Evolutionary conservation across 2,797 vertebrate species (phyloP), one percentile per base, ranked within the genome.

Genomic region (Pseudochromis fuscus): DNA sequence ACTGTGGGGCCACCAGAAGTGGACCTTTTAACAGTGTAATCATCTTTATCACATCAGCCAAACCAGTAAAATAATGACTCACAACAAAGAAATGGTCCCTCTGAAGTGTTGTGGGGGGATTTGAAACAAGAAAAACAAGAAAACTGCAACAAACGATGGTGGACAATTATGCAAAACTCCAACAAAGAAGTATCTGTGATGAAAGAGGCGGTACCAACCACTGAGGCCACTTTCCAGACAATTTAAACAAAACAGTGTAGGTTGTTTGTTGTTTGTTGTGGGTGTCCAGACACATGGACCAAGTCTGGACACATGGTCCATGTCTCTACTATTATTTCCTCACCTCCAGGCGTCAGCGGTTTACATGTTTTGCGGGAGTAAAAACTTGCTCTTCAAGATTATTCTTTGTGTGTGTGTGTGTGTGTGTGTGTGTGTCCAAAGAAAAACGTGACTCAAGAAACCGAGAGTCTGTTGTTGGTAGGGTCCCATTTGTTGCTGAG

Each of bases 371-470:
- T 35, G 38, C 13, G 2, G 52, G 19, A 1, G n/a, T 50, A 49
- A 76, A 79, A 86, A 90, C 79, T 62, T 19, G 68, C 66, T 83
- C 55, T 45, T 82, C 81, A 44, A 68, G 79, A 57, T 78, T 51
- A 40, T 44, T 16, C 15, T 51, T 63, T 7, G 6, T 42, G 16
- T 42, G 16, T 42, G 16, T 42, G n/a, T 19, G 2, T n/a, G 24
- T 40, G 23, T 24, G 27, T 9, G 42, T 40, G 16, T 52, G 30
- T 23, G 31, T 48, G n/a, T 37, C 42, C n/a, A 31, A 31, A 52
- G 37, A 45, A 75, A 68, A 49, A 49, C 28, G 30, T 31, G 27
- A 46, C 33, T 48, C n/a, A 2, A 40, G 7, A 27, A 62, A 58
- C 48, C 25, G 49, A 45, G 49, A 45, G 70, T 21, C 4, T 38